Percentiles rank a stretch among this genome's conserved stretches.
Conservation (phyloP, 2,888 invertebrate species). For the Pyrrhia umbra region DNA sequence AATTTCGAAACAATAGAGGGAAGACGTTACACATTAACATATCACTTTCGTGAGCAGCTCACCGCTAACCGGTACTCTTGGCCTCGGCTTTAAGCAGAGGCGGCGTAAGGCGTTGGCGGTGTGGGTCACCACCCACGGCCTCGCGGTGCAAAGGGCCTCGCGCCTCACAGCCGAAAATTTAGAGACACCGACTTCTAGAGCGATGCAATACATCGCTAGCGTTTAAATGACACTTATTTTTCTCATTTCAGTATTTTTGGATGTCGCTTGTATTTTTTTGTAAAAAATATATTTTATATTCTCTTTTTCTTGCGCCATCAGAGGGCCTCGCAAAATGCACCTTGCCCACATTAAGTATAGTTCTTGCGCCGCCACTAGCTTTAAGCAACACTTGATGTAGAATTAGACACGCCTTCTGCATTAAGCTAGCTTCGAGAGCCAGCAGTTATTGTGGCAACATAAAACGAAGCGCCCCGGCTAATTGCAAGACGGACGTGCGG, state of each 20-base stretch:
- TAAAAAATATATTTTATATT: too few relatives aligned
- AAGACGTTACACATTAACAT: conserved; percentile 36
- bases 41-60: conserved; percentile 26
- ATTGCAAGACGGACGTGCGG: conserved; percentile 74
- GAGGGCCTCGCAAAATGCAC: too few relatives aligned
- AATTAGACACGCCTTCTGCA: conserved; percentile 75
- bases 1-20: conserved; percentile 19
- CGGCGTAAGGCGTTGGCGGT: too few relatives aligned
- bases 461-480: conserved; percentile 69
- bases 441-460: conserved; percentile 67
- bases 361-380: conserved; percentile 18
- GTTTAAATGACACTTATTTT: too few relatives aligned
- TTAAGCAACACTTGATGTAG: conserved; percentile 69
- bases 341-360: background rate
- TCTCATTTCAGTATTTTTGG: too few relatives aligned
- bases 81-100: conserved; percentile 64
- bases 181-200: too few relatives aligned
- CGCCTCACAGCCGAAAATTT: too few relatives aligned
- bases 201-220: too few relatives aligned
- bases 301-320: too few relatives aligned
- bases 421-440: conserved; percentile 63
- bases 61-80: conserved; percentile 44
- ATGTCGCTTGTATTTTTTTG: too few relatives aligned
- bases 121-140: too few relatives aligned
- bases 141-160: too few relatives aligned